Percentiles rank a stretch among this genome's conserved stretches.
Conservation (phyloP, 2,113 vertebrate species). For the Chlamydotis undulata region DNA sequence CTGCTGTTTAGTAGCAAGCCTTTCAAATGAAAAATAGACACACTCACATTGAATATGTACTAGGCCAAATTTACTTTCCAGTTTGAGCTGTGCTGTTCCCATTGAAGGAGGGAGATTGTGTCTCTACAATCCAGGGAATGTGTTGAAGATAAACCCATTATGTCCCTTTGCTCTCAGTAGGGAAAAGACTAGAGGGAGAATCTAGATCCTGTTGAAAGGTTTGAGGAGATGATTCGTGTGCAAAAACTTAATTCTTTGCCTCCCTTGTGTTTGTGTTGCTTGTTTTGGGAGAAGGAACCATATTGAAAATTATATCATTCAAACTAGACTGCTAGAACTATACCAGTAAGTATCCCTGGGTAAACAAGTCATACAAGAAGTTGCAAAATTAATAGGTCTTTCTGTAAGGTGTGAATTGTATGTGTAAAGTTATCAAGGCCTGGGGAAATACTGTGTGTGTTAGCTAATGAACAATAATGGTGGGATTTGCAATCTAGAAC, state of each 20-base stretch:
- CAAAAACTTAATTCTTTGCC: background rate
- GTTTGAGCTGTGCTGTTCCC: background rate
- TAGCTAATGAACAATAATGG: background rate
- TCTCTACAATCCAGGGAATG: background rate
- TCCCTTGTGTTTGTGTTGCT: background rate
- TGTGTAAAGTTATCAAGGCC: rapidly evolving
- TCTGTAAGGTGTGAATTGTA: background rate
- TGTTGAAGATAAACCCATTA: background rate
- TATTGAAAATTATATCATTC: background rate
- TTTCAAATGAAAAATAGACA: background rate
- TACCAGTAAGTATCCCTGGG: background rate
- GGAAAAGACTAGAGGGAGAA: background rate
- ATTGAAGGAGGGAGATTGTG: background rate
- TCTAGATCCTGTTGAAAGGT: background rate
- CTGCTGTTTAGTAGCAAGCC: background rate
- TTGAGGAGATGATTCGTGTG: background rate
- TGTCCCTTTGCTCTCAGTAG: background rate
- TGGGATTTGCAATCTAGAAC: background rate
- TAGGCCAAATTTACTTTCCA: background rate
- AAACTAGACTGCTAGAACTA: background rate
- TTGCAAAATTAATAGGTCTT: background rate
- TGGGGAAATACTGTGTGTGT: background rate
- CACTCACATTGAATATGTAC: background rate
- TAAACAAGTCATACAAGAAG: background rate
- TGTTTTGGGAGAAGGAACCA: background rate